Base-by-base conservation (phyloP, 2,113 vertebrate genomes). In the Mohoua ochrocephala region DNA sequence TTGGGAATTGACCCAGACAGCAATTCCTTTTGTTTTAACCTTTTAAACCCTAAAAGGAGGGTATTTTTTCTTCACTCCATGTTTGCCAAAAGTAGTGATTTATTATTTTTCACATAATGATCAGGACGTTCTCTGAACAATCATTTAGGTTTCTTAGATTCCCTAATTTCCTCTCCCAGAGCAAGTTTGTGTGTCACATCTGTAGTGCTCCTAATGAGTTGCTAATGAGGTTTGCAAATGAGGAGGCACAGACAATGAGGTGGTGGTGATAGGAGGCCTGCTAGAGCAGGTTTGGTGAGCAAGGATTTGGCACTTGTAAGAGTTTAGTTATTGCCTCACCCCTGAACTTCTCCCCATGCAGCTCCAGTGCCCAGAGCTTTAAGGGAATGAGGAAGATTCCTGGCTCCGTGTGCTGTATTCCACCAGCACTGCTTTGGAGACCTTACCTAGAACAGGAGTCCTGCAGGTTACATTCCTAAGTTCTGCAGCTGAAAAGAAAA, bases 401-500 rank as follows among this genome's bases (percentile, higher is more conserved):
- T 35, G 50, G 9, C 39, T 30, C 20, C 3, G 13, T 4, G n/a
- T 1, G 33, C 47, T 37, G 21, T 0, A 28, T 30, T 52, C 28
- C 49, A 76, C 76, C 44, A n/a, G 35, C 30, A 1, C 26, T 35
- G 20, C 19, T 53, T 8, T 49, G 82, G 54, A 8, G 67, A 81
- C 2, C 78, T 86, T 47, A 22, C 73, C 42, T 18, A 33, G 85
- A 96, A 30, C 52, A 75, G 81, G 68, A 96, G 37, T 65, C 84
- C 78, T 92, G 88, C 76, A 91, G 68, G 77, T 95, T 88, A 68
- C 89, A 49, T 49, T 26, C 24, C 81, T 5, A 28, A 90, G 3
- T 47, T 78, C 89, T 47, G 49, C 80, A 94, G 93, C 94, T 92
- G 91, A 89, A 90, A 93, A 96, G 64, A 93, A 84, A 92, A 63